Percentiles rank a stretch among this genome's conserved stretches.
These are phyloP conservation scores for Brachionus calyciflorus DNA, from an alignment of 1,140 invertebrate species.

Conservation along the genomic window DNA sequence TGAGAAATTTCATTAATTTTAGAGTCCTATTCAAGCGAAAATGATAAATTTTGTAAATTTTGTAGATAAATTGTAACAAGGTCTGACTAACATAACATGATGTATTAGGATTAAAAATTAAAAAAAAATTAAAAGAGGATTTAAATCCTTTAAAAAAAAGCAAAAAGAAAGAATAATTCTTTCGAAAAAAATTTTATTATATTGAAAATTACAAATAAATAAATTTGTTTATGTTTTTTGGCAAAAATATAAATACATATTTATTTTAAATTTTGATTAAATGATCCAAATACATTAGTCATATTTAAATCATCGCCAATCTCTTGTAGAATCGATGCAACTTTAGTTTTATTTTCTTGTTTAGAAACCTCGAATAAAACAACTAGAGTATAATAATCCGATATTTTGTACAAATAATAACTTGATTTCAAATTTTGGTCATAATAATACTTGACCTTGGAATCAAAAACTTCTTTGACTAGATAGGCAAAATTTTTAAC, in stretches of 20 bases:
- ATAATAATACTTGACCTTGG: slow-evolving; percentile 20
- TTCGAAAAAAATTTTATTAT: no score
- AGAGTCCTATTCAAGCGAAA: no score
- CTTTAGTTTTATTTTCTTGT: slow-evolving; percentile 13
- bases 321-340: slow-evolving; percentile 10
- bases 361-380: slow-evolving; percentile 2
- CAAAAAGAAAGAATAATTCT: no score
- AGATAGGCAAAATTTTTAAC: not conserved
- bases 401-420: slow-evolving; percentile 38
- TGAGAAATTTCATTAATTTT: no score
- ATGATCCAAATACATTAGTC: not conserved
- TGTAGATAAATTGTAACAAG: no score
- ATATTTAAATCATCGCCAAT: slow-evolving; percentile 27
- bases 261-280: slow-evolving; percentile 42
- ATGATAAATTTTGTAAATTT: no score
- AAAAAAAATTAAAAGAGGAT: no score
- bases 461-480: slow-evolving; percentile 3
- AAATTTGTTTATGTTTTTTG: not conserved
- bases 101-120: no score
- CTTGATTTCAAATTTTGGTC: not conserved
- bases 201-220: no score
- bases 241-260: not conserved
- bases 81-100: no score
- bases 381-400: slow-evolving; percentile 31
- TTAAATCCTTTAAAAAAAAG: no score